A percentile compares a stretch with the other conserved stretches of the same genome.
Conservation (phyloP, 64 coral and sea anemone species). For the Dendronephthya gigantea region DNA sequence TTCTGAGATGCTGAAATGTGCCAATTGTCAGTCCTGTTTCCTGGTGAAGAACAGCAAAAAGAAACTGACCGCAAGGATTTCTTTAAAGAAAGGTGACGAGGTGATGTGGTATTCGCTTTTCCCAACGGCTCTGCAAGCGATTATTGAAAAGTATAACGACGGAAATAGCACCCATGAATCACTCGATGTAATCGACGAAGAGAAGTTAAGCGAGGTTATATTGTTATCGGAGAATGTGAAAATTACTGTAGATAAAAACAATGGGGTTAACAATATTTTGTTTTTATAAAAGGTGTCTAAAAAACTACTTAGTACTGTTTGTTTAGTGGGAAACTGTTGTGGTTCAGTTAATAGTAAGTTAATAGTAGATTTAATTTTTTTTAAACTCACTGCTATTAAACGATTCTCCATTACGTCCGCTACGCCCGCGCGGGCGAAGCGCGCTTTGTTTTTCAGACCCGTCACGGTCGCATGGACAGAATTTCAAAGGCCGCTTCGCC, state of each 20-base stretch:
- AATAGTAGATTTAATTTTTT: too few relatives aligned
- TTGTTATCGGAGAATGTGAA: neutral
- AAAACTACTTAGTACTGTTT: too few relatives aligned
- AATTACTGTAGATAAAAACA: slow-evolving; percentile 9
- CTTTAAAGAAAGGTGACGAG: neutral
- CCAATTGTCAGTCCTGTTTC: slow-evolving; percentile 6
- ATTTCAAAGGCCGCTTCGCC: too few relatives aligned
- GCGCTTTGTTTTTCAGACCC: too few relatives aligned
- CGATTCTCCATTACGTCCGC: too few relatives aligned
- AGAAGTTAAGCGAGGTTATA: slow-evolving; percentile 19
- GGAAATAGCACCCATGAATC: neutral
- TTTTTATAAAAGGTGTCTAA: neutral
- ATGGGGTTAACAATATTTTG: neutral
- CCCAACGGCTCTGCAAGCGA: slow-evolving; percentile 12
- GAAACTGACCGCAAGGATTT: slow-evolving; percentile 8
- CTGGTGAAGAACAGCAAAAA: slow-evolving; percentile 6
- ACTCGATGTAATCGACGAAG: slow-evolving; percentile 18
- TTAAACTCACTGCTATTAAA: too few relatives aligned
- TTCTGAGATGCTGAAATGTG: slow-evolving; percentile 28
- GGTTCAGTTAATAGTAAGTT: too few relatives aligned
- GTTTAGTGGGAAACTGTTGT: too few relatives aligned
- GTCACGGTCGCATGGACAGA: too few relatives aligned
- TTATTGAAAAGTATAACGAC: slow-evolving; percentile 18
- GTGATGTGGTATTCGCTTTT: slow-evolving; percentile 9
- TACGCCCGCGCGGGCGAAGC: too few relatives aligned